Evolutionary conservation across 2,797 vertebrate species (phyloP).

Genomic region (Spea hammondii): DNA sequence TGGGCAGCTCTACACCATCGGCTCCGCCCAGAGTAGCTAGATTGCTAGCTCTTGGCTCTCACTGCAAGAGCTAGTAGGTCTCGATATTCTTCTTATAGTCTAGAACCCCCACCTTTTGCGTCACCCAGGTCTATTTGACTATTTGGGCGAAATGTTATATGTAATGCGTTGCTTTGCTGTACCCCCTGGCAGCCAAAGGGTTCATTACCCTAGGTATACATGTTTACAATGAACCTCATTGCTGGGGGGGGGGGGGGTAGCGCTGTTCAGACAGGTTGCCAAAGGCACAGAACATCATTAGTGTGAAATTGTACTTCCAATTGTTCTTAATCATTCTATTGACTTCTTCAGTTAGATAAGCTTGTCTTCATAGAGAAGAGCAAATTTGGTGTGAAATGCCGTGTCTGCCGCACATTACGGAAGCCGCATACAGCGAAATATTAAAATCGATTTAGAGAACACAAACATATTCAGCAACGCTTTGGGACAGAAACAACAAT

Average conservation of each 20-base stretch:
- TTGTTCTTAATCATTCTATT: constrained; percentile 19
- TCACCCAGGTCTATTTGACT: too few relatives aligned
- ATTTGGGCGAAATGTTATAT: too few relatives aligned
- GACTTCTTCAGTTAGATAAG: neutral
- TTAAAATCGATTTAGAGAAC: neutral
- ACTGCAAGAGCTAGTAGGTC: too few relatives aligned
- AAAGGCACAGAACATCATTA: constrained; percentile 3
- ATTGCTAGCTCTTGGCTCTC: too few relatives aligned
- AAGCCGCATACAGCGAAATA: neutral
- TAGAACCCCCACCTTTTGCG: too few relatives aligned
- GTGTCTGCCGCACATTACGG: neutral
- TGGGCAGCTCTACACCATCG: too few relatives aligned
- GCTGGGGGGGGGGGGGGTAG: neutral
- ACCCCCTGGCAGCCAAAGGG: neutral
- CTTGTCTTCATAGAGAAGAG: neutral
- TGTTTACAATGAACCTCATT: constrained; percentile 2
- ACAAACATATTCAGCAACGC: neutral
- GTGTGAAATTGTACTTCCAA: constrained; percentile 8
- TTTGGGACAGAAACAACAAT: neutral
- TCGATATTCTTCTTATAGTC: too few relatives aligned
- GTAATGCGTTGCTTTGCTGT: neutral
- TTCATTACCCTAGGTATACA: neutral
- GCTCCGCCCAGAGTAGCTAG: too few relatives aligned
- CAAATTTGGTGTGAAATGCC: constrained; percentile 3
- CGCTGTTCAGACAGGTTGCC: neutral